phyloP scores from a whole-genome alignment of 2,888 invertebrate genomes.

The Morpho helenor region DNA sequence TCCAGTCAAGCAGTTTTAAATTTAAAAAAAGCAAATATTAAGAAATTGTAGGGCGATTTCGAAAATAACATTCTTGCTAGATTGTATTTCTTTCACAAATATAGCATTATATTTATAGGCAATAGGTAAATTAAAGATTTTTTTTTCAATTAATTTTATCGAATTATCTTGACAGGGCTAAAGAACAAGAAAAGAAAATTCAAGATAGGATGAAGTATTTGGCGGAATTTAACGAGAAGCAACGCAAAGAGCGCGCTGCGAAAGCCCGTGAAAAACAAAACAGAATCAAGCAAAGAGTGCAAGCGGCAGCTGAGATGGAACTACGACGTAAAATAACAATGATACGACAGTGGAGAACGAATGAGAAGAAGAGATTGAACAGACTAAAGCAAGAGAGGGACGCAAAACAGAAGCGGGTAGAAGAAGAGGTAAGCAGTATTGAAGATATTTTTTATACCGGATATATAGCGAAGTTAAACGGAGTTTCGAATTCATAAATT shows the following conservation, averaged over 20 bases:
- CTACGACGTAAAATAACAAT: conserved; percentile 65
- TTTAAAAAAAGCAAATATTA: no score
- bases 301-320: conserved; percentile 67
- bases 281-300: conserved; percentile 61
- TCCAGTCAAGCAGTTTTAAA: no score
- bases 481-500: no score
- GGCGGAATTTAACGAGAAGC: conserved; percentile 56
- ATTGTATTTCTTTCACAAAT: background rate
- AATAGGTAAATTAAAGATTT: no score
- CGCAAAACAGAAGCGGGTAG: conserved; percentile 42
- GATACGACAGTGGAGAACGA: conserved; percentile 63
- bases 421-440: conserved; percentile 46
- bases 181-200: conserved; percentile 61
- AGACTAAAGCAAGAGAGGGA: conserved; percentile 56
- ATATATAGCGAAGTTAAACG: no score
- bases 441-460: background rate
- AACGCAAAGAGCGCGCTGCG: conserved; percentile 51
- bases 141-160: no score
- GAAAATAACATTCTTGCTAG: no score
- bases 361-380: conserved; percentile 59
- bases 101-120: background rate
- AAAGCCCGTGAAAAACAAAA: conserved; percentile 53
- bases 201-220: conserved; percentile 58
- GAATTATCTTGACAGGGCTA: conserved; percentile 42
- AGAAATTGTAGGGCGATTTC: no score